Percentiles rank a stretch among this genome's conserved stretches.
Evolutionary conservation across 1,140 invertebrate genomes (phyloP).

Genomic region (Cydia pomonella): DNA sequence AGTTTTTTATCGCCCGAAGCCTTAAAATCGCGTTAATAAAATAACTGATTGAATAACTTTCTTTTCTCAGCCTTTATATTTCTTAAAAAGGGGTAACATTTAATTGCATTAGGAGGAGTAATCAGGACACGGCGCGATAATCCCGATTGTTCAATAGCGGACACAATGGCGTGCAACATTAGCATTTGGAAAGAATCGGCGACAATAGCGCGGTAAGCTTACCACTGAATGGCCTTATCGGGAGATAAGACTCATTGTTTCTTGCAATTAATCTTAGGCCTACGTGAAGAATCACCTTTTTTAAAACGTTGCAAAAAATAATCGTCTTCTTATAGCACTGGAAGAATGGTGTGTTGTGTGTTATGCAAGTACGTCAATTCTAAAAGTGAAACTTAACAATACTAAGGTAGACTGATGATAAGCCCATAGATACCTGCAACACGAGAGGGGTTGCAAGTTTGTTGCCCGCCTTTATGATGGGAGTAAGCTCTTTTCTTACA

Average conservation of each 20-base stretch:
- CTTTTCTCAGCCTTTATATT: constrained; percentile 14
- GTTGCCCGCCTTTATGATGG: too few species aligned
- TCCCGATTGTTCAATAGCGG: constrained; percentile 56
- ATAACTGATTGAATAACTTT: constrained; percentile 33
- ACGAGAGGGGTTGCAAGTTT: too few species aligned
- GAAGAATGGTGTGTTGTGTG: too few species aligned
- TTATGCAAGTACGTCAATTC: too few species aligned
- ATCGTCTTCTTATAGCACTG: too few species aligned
- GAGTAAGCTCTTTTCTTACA: too few species aligned
- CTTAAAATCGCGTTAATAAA: constrained; percentile 23
- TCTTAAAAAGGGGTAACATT: constrained; percentile 36
- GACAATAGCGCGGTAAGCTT: not conserved
- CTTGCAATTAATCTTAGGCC: not conserved
- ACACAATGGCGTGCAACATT: constrained; percentile 51
- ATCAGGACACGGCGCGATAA: constrained; percentile 41
- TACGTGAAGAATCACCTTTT: not conserved
- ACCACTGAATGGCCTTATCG: constrained; percentile 6
- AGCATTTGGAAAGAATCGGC: constrained; percentile 37
- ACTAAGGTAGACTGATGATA: too few species aligned
- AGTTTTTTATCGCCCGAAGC: constrained; percentile 12
- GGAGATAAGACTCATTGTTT: constrained; percentile 5
- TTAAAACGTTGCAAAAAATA: not conserved
- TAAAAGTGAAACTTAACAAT: too few species aligned
- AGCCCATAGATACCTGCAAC: too few species aligned
- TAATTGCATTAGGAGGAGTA: constrained; percentile 16